Conservation (phyloP, 1,140 invertebrate species). For the Arctopsyche grandis region DNA sequence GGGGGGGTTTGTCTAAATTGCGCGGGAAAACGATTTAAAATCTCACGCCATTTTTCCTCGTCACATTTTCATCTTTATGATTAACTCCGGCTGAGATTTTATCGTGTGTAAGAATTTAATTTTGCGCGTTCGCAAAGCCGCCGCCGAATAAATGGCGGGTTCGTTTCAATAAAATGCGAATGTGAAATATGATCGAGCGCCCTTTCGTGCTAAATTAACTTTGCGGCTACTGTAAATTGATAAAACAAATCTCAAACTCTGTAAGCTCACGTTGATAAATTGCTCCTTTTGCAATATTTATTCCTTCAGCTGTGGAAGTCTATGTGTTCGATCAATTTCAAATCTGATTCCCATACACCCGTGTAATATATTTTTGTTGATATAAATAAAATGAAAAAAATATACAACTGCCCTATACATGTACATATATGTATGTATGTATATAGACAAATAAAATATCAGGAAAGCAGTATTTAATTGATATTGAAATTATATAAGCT, state of each 20-base stretch:
- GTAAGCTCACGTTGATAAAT: slow-evolving; percentile 1
- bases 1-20: not conserved
- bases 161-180: slow-evolving; percentile 19
- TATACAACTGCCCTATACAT: too few relatives aligned
- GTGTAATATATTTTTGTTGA: too few relatives aligned
- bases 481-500: too few relatives aligned
- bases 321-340: too few relatives aligned
- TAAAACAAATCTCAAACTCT: slow-evolving; percentile 11
- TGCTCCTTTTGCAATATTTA: not conserved
- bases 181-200: slow-evolving; percentile 21
- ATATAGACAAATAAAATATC: too few relatives aligned
- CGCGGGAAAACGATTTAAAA: not conserved
- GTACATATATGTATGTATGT: too few relatives aligned
- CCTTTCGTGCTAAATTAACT: slow-evolving; percentile 17
- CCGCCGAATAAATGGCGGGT: slow-evolving; percentile 10
- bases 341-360: too few relatives aligned
- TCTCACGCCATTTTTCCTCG: slow-evolving; percentile 13
- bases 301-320: too few relatives aligned
- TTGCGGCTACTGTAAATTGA: slow-evolving; percentile 4
- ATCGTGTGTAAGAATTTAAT: slow-evolving; percentile 35
- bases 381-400: too few relatives aligned
- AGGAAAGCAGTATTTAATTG: too few relatives aligned
- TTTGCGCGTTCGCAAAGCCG: slow-evolving; percentile 3
- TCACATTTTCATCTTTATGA: not conserved
- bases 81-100: slow-evolving; percentile 17